A percentile compares a stretch with the other conserved stretches of the same genome.
Conservation (phyloP, 2,888 invertebrate species). For the Stenolophus ochropezus region DNA sequence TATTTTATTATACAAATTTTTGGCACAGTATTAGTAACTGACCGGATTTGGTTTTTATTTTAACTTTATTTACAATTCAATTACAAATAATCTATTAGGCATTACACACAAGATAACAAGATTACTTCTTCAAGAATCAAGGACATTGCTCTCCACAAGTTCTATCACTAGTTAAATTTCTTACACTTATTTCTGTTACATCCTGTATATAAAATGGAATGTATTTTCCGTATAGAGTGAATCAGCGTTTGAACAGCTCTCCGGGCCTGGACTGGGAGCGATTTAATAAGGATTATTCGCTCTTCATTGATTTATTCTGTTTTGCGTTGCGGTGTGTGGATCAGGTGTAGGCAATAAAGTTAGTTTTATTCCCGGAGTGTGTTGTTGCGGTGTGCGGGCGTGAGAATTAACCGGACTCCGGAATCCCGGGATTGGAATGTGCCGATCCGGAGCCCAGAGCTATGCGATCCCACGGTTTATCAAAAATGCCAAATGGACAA, state of each 20-base stretch:
- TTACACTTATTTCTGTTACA: no score
- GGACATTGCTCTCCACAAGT: no score
- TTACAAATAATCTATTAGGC: no score
- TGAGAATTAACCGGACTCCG: neutral
- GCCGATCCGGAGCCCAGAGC: neutral
- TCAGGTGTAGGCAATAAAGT: conserved; percentile 4
- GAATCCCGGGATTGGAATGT: neutral
- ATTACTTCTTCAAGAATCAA: no score
- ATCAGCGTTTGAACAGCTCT: neutral
- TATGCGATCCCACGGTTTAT: neutral
- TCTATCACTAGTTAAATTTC: no score
- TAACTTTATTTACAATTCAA: no score
- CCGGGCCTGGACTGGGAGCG: neutral
- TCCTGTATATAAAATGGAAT: no score
- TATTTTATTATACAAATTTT: no score
- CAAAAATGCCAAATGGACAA: neutral
- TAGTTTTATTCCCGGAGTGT: neutral
- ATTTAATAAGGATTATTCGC: conserved; percentile 42
- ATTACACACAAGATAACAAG: no score
- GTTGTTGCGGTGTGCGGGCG: neutral
- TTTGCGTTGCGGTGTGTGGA: neutral
- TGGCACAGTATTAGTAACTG: no score
- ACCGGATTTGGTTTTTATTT: no score
- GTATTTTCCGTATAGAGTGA: neutral
- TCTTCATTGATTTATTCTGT: conserved; percentile 37